These are phyloP conservation scores for Sarcophilus harrisii DNA, from an alignment of 2,797 vertebrate species.

Conservation along the genomic window DNA sequence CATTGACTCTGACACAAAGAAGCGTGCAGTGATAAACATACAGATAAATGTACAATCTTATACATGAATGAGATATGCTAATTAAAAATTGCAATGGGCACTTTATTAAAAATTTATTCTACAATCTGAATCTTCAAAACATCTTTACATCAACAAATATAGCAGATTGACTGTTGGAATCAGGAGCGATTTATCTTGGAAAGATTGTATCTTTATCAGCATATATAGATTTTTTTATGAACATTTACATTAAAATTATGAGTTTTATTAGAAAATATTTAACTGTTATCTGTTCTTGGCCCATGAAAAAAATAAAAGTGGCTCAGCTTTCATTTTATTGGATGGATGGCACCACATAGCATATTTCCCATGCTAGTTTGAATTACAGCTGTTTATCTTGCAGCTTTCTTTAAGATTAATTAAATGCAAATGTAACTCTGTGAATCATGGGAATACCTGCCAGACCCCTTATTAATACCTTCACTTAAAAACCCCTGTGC, in stretches of 20 bases:
- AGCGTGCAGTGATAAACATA: constrained; percentile 82
- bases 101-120: constrained; percentile 89
- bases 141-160: constrained; percentile 85
- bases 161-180: constrained; percentile 82
- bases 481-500: constrained; percentile 88
- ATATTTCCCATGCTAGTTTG: constrained; percentile 86
- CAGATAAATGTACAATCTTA: constrained; percentile 84
- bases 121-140: constrained; percentile 86
- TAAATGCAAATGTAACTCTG: constrained; percentile 91
- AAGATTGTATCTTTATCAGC: constrained; percentile 81
- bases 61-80: constrained; percentile 85
- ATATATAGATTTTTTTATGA: constrained; percentile 83
- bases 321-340: constrained; percentile 86
- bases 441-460: constrained; percentile 91
- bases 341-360: constrained; percentile 86
- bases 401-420: constrained; percentile 92
- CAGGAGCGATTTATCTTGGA: constrained; percentile 84
- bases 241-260: constrained; percentile 81
- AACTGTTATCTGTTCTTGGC: constrained; percentile 84
- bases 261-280: constrained; percentile 84
- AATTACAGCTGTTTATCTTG: constrained; percentile 93
- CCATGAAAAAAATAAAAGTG: constrained; percentile 82
- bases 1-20: constrained; percentile 84
- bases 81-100: constrained; percentile 86
- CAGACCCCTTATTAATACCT: constrained; percentile 92